These are phyloP conservation scores for Cyprinus carpio DNA, from an alignment of 2,113 vertebrate genomes.

Conservation along the genomic window DNA sequence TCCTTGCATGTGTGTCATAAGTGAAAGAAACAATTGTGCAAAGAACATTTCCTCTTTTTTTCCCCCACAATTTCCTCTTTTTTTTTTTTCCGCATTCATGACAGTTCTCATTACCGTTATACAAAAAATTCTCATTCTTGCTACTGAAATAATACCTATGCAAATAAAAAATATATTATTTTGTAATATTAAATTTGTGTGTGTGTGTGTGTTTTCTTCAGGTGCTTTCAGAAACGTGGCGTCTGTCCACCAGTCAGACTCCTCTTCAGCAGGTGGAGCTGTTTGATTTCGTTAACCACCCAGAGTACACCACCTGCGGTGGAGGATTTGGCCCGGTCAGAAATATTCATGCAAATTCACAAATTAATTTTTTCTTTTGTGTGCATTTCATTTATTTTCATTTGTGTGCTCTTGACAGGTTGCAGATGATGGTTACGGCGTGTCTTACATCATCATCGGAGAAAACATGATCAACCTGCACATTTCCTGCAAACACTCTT, in stretches of 20 bases:
- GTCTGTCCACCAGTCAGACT: constrained; percentile 87
- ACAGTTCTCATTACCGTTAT: neutral
- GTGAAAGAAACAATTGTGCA: neutral
- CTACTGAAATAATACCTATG: neutral
- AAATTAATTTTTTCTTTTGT: neutral
- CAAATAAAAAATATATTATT: neutral
- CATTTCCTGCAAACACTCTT: constrained; percentile 86
- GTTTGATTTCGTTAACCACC: constrained; percentile 83
- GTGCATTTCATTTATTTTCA: neutral
- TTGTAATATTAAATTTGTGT: neutral
- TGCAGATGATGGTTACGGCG: constrained; percentile 86
- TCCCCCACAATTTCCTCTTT: too few relatives aligned
- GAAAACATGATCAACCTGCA: constrained; percentile 85
- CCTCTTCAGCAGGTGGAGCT: constrained; percentile 83
- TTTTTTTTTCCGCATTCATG: neutral
- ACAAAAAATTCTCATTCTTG: neutral
- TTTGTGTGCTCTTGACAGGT: constrained; percentile 70
- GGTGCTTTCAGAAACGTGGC: constrained; percentile 87
- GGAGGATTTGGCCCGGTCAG: constrained; percentile 92
- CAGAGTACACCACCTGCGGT: constrained; percentile 85
- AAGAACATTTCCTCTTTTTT: neutral
- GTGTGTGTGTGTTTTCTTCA: constrained; percentile 51
- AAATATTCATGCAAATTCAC: constrained; percentile 28
- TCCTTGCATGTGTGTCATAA: neutral
- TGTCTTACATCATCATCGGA: constrained; percentile 84